Conservation (phyloP, 37 sponge, comb jelly and placozoan species). For the Axinella damicornis region DNA sequence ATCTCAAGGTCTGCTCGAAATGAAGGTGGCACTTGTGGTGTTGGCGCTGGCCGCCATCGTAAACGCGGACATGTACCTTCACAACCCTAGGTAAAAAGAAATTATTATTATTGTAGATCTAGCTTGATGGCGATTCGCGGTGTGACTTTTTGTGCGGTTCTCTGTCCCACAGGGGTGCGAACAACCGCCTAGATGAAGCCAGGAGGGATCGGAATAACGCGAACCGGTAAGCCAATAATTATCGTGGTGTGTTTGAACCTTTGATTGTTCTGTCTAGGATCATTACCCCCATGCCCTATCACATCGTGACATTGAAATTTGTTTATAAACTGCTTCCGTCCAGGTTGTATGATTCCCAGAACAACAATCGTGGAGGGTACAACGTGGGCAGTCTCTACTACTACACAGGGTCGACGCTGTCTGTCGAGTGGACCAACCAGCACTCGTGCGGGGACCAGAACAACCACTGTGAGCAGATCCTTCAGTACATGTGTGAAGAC, state of each 20-base stretch:
- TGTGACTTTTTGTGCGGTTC: too few relatives aligned
- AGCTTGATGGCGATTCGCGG: too few relatives aligned
- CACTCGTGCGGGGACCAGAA: conserved; percentile 96
- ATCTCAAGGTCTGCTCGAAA: not conserved
- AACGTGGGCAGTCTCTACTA: conserved; percentile 97
- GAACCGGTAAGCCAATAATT: conserved; percentile 67
- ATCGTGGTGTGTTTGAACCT: not conserved
- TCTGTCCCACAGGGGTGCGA: conserved; percentile 76
- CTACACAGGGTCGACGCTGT: conserved; percentile 86
- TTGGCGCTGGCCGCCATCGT: conserved; percentile 56
- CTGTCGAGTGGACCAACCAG: conserved; percentile 99
- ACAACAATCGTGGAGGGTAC: conserved; percentile 99
- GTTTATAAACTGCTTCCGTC: not conserved
- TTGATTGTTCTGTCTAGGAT: not conserved
- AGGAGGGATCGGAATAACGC: conserved; percentile 91
- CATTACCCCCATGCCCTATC: too few relatives aligned
- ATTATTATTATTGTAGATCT: not conserved
- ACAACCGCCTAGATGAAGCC: conserved; percentile 97
- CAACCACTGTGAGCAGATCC: conserved; percentile 92
- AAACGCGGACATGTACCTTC: conserved; percentile 87
- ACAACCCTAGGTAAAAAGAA: conserved; percentile 81
- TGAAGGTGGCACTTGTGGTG: conserved; percentile 32
- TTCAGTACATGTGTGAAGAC: conserved; percentile 98
- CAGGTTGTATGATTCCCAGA: conserved; percentile 98
- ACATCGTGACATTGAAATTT: too few relatives aligned